Percentiles rank a stretch among this genome's conserved stretches.
These are phyloP conservation scores for Antheraea mylitta DNA, from an alignment of 1,140 invertebrate genomes.

Conservation along the genomic window DNA sequence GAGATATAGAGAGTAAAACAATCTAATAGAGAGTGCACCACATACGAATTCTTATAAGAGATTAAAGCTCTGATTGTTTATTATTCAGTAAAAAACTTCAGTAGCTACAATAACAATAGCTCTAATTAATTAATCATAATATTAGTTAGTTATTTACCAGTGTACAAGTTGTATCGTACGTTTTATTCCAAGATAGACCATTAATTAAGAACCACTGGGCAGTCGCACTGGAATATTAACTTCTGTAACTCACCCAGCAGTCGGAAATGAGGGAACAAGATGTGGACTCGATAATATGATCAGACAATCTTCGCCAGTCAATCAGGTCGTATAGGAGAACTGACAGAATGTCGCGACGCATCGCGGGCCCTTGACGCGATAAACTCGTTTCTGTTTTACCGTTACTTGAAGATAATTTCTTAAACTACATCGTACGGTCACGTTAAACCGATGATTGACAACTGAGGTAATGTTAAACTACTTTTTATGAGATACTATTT, in stretches of 20 bases:
- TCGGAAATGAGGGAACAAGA: neutral
- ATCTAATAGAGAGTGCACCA: too few species aligned
- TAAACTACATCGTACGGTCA: conserved; percentile 57
- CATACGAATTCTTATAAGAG: too few species aligned
- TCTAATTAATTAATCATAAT: neutral
- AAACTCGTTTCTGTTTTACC: conserved; percentile 65
- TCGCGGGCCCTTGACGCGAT: conserved; percentile 44
- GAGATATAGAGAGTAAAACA: too few species aligned
- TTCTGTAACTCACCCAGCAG: neutral
- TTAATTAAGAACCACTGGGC: too few species aligned
- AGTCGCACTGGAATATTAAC: neutral
- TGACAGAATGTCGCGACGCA: conserved; percentile 37
- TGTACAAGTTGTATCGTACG: too few species aligned
- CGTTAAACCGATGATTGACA: conserved; percentile 40
- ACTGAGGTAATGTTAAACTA: neutral
- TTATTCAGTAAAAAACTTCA: too few species aligned
- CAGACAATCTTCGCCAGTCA: neutral
- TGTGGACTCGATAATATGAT: neutral
- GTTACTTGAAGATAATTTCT: conserved; percentile 66
- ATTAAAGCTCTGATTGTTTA: too few species aligned
- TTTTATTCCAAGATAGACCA: too few species aligned
- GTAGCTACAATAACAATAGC: neutral
- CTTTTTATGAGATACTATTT: neutral
- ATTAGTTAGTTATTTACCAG: neutral
- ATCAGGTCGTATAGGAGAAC: conserved; percentile 51